Evolutionary conservation across 2,888 invertebrate genomes (phyloP).

Genomic region (Gymnocheta viridis): DNA sequence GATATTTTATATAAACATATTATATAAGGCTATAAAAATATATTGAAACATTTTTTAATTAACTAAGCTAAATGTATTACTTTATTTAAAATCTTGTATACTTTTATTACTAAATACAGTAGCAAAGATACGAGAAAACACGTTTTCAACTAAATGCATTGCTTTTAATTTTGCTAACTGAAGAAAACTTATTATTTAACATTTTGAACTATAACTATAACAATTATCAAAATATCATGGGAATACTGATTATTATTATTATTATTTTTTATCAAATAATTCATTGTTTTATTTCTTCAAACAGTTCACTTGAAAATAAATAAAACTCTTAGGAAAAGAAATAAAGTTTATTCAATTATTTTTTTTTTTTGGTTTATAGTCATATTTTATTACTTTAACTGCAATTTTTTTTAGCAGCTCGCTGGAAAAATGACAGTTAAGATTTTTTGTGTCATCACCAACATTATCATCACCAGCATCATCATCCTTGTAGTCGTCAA

Average conservation of each 20-base stretch:
- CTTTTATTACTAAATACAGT: too few species aligned
- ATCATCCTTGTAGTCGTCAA: not conserved
- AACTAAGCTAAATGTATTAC: too few species aligned
- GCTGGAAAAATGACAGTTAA: slow-evolving; percentile 52
- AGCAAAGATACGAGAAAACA: too few species aligned
- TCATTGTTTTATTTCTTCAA: slow-evolving; percentile 5
- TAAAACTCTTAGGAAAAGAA: not conserved
- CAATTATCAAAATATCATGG: slow-evolving; percentile 19
- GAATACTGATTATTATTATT: slow-evolving; percentile 15
- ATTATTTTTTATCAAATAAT: not conserved
- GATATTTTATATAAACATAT: too few species aligned
- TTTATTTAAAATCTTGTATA: too few species aligned
- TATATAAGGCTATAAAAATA: too few species aligned
- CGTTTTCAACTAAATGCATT: too few species aligned
- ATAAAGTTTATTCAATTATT: slow-evolving; percentile 23
- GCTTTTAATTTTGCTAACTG: too few species aligned
- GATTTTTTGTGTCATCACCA: slow-evolving; percentile 51
- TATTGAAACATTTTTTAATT: too few species aligned
- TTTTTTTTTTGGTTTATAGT: slow-evolving; percentile 14
- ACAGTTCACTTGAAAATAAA: slow-evolving; percentile 3
- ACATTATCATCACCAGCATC: slow-evolving; percentile 29
- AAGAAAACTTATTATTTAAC: not conserved
- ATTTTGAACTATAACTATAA: not conserved
- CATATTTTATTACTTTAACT: slow-evolving; percentile 48
- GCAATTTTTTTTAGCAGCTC: slow-evolving; percentile 36